Conservation (phyloP, 2,888 invertebrate species). For the Clusia tigrina region DNA sequence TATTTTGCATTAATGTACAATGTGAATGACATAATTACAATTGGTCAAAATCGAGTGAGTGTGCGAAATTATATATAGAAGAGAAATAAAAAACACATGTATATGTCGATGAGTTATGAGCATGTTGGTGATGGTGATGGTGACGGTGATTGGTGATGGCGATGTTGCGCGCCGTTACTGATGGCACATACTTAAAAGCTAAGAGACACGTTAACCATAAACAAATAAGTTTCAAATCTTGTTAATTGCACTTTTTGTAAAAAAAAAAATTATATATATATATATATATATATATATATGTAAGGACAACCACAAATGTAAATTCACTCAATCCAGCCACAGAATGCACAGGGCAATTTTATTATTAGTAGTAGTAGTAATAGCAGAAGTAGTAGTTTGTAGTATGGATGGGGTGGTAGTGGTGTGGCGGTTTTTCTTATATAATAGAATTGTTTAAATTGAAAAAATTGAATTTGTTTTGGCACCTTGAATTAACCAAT, state of each 20-base stretch:
- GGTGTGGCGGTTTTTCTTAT: slow-evolving; percentile 31
- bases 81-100: too few species aligned
- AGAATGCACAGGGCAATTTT: slow-evolving; percentile 8
- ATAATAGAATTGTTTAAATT: slow-evolving; percentile 48
- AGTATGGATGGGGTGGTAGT: background rate
- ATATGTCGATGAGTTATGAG: too few species aligned
- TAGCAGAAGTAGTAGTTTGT: background rate
- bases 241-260: slow-evolving; percentile 1
- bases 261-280: too few species aligned
- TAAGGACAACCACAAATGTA: background rate
- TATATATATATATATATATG: too few species aligned
- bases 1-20: too few species aligned
- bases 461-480: slow-evolving; percentile 29
- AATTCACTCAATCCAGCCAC: slow-evolving; percentile 19
- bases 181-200: slow-evolving; percentile 20
- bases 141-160: background rate
- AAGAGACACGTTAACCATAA: slow-evolving; percentile 17
- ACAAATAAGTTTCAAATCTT: background rate
- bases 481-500: slow-evolving; percentile 76
- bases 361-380: slow-evolving; percentile 7
- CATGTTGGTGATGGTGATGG: background rate
- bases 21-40: too few species aligned
- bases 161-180: background rate
- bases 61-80: too few species aligned
- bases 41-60: too few species aligned